Base-by-base conservation (phyloP, 64 coral and sea anemone genomes). In the Catalaphyllia jardinei region DNA sequence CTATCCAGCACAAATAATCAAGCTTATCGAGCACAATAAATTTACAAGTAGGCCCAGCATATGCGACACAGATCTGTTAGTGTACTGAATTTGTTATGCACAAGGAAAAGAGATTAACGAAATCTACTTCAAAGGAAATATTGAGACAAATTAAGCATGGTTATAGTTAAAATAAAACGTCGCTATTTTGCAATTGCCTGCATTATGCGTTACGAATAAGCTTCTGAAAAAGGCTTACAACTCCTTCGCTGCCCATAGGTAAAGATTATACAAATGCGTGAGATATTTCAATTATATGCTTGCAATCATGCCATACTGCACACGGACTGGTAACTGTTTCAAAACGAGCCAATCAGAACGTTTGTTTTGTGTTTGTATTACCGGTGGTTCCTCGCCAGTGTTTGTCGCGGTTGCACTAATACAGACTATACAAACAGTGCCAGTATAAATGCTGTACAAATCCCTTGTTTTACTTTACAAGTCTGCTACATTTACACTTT, bases 401-500 rank as follows among this genome's bases (percentile, higher is more conserved):
- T 11, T 67, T 85, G n/a, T 64, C 65, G 81, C 81, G 81, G 61
- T 35, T 6, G 38, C 31, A 83, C 60, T 39, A 31, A 64, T 67
- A 61, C 39, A 85, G 63, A 85, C 62, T 24, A 69, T 14, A 71
- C 35, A 71, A 69, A 69, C 28, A 39, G 5, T 57, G 18, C 10
- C 27, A 50, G 35, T 71, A 52, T 79, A 69, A 85, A 85, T 52
- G 81, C 38, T 85, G 62, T 85, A 63, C 81, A 83, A 83, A 83
- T 67, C 60, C 29, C 31, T 83, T 65, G 59, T 67, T 64, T 64
- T 83, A 10, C 8, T 83, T 17, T 83, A 46, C 61, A 42, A 63
- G 31, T 83, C 57, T 65, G 16, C 19, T 33, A 83, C 24, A 54
- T 31, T 62, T 80, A 51, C 57, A 27, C 52, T 60, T 60, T 80